A percentile compares a stretch with the other conserved stretches of the same genome.
Evolutionary conservation across 2,888 invertebrate genomes (phyloP).

Genomic region (Caenorhabditis sp.): DNA sequence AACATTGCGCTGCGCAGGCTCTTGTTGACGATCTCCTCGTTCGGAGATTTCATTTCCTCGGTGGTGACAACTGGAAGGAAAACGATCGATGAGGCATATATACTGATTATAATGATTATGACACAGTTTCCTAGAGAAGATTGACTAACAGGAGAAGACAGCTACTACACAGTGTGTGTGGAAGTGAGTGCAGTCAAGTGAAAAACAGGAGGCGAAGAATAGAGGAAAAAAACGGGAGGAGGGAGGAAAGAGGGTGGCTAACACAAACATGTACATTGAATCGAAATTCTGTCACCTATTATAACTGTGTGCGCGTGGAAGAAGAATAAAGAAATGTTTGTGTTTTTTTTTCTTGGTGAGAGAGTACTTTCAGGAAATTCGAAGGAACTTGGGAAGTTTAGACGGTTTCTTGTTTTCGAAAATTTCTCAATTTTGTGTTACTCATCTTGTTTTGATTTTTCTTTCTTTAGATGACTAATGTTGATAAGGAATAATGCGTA

Average conservation of each 20-base stretch:
- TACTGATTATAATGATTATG: neutral
- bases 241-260: conserved; percentile 23
- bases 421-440: no score
- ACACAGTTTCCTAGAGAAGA: conserved; percentile 2
- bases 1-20: conserved; percentile 58
- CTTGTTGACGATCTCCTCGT: conserved; percentile 65
- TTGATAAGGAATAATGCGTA: conserved; percentile 6
- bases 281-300: conserved; percentile 44
- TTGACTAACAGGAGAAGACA: conserved; percentile 11
- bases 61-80: conserved; percentile 33
- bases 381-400: no score
- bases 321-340: conserved; percentile 7
- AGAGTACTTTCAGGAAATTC: no score
- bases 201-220: conserved; percentile 24
- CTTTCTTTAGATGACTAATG: neutral
- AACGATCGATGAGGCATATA: neutral
- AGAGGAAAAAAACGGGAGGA: neutral
- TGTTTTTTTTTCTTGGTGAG: conserved; percentile 7
- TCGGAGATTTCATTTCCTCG: conserved; percentile 64
- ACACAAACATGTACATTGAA: conserved; percentile 55
- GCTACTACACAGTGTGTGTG: conserved; percentile 4
- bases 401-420: no score
- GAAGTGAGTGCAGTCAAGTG: conserved; percentile 49
- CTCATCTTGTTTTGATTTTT: no score
- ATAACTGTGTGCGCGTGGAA: conserved; percentile 26